phyloP scores from a whole-genome alignment of 2,113 vertebrate species.

The Ia io region DNA sequence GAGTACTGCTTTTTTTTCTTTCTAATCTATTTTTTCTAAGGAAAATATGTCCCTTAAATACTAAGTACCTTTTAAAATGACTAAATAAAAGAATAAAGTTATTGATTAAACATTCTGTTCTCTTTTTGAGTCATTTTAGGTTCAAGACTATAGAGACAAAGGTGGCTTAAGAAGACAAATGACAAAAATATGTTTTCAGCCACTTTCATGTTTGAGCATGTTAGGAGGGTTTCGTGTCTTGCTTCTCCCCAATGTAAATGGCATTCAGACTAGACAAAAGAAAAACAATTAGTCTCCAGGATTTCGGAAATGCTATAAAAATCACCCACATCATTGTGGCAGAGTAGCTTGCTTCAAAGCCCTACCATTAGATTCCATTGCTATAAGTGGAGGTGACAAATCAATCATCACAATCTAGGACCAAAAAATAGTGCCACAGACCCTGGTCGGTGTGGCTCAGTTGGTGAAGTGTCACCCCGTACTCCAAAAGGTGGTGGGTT shows the following conservation, averaged over 20 bases:
- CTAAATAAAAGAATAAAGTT: conserved; percentile 18
- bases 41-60: not conserved
- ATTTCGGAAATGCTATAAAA: conserved; percentile 25
- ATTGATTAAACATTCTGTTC: not conserved
- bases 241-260: conserved; percentile 5
- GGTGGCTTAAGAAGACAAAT: not conserved
- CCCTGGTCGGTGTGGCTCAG: no score
- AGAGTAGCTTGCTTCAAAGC: not conserved
- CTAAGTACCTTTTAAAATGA: conserved; percentile 1
- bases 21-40: not conserved
- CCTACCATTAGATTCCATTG: not conserved
- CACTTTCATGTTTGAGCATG: conserved; percentile 16
- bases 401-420: not conserved
- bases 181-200: not conserved
- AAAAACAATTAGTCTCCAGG: not conserved
- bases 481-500: no score
- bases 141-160: not conserved
- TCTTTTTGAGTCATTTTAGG: not conserved
- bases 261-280: not conserved
- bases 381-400: not conserved
- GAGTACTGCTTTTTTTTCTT: not conserved
- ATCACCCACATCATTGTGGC: not conserved
- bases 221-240: not conserved
- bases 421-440: not conserved
- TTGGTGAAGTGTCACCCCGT: no score